phyloP scores from a whole-genome alignment of 2,888 invertebrate genomes.

The Subacronicta megacephala region DNA sequence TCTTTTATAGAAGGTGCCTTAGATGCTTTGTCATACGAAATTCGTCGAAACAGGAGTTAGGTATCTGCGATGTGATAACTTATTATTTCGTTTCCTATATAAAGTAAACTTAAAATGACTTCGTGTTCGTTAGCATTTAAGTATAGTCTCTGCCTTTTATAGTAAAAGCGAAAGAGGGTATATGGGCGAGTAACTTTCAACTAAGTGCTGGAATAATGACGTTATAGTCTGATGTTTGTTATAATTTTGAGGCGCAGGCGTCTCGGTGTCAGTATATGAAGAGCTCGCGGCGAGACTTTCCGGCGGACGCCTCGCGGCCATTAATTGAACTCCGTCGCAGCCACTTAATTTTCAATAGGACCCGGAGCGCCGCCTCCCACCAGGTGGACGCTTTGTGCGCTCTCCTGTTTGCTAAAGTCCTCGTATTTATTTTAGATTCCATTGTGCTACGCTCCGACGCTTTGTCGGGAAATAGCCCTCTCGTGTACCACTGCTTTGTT shows the following conservation, averaged over 20 bases:
- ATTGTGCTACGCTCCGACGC: slow-evolving; percentile 84
- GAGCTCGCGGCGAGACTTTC: slow-evolving; percentile 56
- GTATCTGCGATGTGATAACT: not conserved
- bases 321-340: slow-evolving; percentile 79
- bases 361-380: slow-evolving; percentile 63
- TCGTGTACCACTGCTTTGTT: slow-evolving; percentile 84
- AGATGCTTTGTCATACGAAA: not conserved
- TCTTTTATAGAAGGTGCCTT: slow-evolving; percentile 6
- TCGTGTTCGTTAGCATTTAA: not conserved
- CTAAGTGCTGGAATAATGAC: slow-evolving; percentile 16
- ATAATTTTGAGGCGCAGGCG: slow-evolving; percentile 33
- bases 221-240: slow-evolving; percentile 37
- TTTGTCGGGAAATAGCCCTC: slow-evolving; percentile 87
- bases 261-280: slow-evolving; percentile 39
- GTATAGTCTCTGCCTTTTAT: not conserved
- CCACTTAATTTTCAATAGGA: slow-evolving; percentile 82
- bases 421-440: slow-evolving; percentile 89
- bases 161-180: slow-evolving; percentile 1
- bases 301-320: slow-evolving; percentile 70
- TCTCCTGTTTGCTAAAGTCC: slow-evolving; percentile 86
- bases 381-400: slow-evolving; percentile 86
- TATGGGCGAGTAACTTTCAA: slow-evolving; percentile 21
- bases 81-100: too few relatives aligned
- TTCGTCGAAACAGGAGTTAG: not conserved
- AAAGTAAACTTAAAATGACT: too few relatives aligned